A percentile compares a stretch with the other conserved stretches of the same genome.
Evolutionary conservation across 2,888 invertebrate genomes (phyloP).

Genomic region (Andrena hattorfiana): DNA sequence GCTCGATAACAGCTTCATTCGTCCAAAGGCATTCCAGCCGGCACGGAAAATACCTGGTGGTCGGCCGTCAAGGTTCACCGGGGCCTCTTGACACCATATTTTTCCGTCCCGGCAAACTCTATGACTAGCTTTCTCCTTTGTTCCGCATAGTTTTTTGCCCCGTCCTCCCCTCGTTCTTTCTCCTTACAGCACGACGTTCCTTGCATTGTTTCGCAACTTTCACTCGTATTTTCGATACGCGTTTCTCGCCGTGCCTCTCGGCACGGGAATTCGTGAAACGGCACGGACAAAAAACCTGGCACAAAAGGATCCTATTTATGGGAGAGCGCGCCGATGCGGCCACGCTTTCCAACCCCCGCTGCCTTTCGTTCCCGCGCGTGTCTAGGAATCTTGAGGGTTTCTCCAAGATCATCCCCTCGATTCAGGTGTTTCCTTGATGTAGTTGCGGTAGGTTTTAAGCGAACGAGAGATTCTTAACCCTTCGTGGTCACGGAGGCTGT

Average conservation of each 20-base stretch:
- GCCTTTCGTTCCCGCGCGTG: constrained; percentile 38
- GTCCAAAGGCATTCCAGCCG: constrained; percentile 52
- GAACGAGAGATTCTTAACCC: too few species aligned
- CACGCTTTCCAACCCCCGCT: constrained; percentile 35
- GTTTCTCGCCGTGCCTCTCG: constrained; percentile 45
- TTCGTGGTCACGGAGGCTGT: too few species aligned
- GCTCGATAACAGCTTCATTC: constrained; percentile 60
- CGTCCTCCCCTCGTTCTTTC: constrained; percentile 53
- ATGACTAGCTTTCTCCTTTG: constrained; percentile 72
- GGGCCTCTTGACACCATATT: constrained; percentile 48
- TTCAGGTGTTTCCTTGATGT: not conserved
- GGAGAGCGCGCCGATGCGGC: constrained; percentile 65
- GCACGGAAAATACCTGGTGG: constrained; percentile 50
- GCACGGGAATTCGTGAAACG: constrained; percentile 68
- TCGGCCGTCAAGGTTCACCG: constrained; percentile 47
- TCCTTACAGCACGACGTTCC: constrained; percentile 65
- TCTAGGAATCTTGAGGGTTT: constrained; percentile 2
- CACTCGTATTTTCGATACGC: constrained; percentile 73
- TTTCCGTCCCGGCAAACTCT: constrained; percentile 52
- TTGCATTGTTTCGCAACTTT: constrained; percentile 82
- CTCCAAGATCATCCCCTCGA: constrained; percentile 7
- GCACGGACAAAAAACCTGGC: constrained; percentile 69
- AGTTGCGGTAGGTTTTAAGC: too few species aligned
- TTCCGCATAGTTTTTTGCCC: constrained; percentile 52
- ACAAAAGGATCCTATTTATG: constrained; percentile 80